These are phyloP conservation scores for Panthera tigris DNA, from an alignment of 2,113 vertebrate species.

Conservation along the genomic window DNA sequence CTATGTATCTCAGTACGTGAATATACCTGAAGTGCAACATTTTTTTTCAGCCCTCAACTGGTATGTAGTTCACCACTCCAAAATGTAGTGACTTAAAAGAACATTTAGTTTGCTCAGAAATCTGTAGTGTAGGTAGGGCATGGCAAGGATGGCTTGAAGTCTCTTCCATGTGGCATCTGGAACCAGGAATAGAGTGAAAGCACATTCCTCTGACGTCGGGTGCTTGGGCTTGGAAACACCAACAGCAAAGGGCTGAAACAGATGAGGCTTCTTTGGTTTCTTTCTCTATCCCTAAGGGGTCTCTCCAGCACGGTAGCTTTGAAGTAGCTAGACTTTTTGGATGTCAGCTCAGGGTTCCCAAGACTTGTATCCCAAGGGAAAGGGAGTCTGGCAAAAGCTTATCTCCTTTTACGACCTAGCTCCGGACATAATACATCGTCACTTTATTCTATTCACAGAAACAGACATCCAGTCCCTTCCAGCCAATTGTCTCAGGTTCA, in stretches of 20 bases:
- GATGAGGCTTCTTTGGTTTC: neutral
- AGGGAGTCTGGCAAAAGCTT: neutral
- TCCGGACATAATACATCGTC: neutral
- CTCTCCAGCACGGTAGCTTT: neutral
- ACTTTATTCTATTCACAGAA: neutral
- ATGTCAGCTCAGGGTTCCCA: neutral
- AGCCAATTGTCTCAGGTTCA: neutral
- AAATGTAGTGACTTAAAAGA: neutral
- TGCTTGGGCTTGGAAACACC: neutral
- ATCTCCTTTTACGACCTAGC: neutral
- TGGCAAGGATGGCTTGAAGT: neutral
- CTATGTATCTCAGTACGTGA: neutral
- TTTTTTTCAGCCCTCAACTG: neutral
- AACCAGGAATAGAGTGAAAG: neutral
- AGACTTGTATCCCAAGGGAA: neutral
- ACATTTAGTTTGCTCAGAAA: constrained; percentile 19
- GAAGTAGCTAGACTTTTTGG: neutral
- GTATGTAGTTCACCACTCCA: neutral
- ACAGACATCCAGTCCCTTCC: neutral
- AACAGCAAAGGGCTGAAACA: neutral
- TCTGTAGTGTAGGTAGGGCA: neutral
- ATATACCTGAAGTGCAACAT: neutral
- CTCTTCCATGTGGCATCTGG: neutral
- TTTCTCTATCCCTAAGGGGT: neutral
- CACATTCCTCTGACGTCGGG: neutral